phyloP scores from a whole-genome alignment of 1,140 invertebrate genomes.

The Gonioctena quinquepunctata region DNA sequence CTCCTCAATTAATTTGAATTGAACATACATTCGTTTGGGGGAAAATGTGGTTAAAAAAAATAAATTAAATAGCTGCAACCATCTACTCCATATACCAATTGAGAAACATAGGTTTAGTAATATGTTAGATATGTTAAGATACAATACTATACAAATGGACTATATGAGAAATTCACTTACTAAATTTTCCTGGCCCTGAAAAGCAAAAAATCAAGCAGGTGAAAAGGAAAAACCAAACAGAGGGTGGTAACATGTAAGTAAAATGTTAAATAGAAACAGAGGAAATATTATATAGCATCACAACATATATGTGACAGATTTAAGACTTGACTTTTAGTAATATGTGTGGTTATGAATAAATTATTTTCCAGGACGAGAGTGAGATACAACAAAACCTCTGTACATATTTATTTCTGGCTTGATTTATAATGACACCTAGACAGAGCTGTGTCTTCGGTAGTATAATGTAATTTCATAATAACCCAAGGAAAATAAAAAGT shows the following conservation, averaged over 20 bases:
- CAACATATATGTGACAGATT: no score
- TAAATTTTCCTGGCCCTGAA: constrained; percentile 74
- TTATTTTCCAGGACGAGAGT: no score
- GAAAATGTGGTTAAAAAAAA: not conserved
- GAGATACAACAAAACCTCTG: no score
- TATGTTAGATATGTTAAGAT: not conserved
- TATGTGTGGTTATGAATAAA: no score
- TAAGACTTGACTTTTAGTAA: no score
- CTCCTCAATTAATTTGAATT: no score
- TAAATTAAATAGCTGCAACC: not conserved
- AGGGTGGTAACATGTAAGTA: not conserved
- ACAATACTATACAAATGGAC: not conserved
- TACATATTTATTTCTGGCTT: no score
- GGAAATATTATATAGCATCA: no score
- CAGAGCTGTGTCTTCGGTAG: no score
- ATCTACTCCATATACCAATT: not conserved
- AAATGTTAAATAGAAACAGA: constrained; percentile 7
- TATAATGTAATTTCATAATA: no score
- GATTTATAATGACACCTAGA: no score
- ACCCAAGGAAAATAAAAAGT: no score
- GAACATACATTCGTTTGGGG: not conserved
- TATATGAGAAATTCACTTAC: constrained; percentile 62
- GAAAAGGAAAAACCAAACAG: constrained; percentile 15
- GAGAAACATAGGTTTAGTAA: not conserved
- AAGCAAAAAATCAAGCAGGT: constrained; percentile 59